Evolutionary conservation across 1,140 invertebrate genomes (phyloP).

Genomic region (Schlechtendalia chinensis): DNA sequence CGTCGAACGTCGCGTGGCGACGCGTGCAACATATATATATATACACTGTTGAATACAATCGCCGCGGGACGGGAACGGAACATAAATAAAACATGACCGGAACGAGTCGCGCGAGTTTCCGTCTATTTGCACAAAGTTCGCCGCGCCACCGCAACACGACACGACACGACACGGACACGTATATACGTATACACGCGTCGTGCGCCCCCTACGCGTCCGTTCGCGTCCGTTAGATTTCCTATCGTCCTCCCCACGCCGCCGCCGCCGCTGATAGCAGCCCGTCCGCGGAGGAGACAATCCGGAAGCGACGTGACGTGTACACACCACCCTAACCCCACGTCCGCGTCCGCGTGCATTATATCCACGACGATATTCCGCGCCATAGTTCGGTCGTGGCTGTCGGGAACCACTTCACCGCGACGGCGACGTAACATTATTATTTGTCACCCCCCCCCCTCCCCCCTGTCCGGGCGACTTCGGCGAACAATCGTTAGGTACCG

Average conservation of each 20-base stretch:
- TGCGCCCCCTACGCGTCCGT: neutral
- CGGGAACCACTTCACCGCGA: neutral
- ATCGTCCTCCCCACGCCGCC: neutral
- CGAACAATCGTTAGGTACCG: neutral
- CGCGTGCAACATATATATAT: neutral
- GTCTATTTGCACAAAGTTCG: slow-evolving; percentile 42
- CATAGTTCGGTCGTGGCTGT: slow-evolving; percentile 20
- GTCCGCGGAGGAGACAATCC: neutral
- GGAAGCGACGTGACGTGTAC: slow-evolving; percentile 11
- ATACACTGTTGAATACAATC: slow-evolving; percentile 15
- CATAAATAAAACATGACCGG: slow-evolving; percentile 48
- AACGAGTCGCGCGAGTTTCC: slow-evolving; percentile 41
- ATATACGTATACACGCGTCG: too few species aligned
- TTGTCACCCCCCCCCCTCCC: too few species aligned
- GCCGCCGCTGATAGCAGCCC: neutral
- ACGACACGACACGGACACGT: neutral
- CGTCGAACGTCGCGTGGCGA: neutral
- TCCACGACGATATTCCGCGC: neutral
- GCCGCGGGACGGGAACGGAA: slow-evolving; percentile 24
- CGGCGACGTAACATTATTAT: neutral
- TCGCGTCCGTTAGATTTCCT: neutral
- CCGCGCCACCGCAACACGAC: neutral
- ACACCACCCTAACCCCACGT: neutral
- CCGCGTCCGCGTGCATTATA: neutral
- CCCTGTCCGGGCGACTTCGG: neutral